A percentile compares a stretch with the other conserved stretches of the same genome.
Evolutionary conservation across 1,140 invertebrate species (phyloP).

Genomic region (Drosophila kohkoa): DNA sequence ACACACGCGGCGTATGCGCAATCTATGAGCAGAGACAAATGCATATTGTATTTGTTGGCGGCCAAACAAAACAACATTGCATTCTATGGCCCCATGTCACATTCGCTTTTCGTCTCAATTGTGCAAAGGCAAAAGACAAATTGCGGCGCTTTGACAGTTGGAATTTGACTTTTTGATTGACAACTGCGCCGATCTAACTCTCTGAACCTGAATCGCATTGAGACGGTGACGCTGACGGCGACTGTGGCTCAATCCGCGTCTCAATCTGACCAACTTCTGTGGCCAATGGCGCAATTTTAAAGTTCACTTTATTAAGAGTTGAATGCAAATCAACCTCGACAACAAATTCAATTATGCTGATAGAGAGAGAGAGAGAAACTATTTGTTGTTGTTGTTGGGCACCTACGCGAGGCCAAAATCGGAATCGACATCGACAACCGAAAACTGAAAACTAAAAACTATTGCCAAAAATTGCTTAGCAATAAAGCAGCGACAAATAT

Average conservation of each 20-base stretch:
- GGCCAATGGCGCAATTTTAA: constrained; percentile 48
- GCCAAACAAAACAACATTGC: constrained; percentile 26
- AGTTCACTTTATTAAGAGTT: constrained; percentile 54
- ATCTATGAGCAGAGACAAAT: constrained; percentile 39
- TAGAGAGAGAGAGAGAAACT: constrained; percentile 8
- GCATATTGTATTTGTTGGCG: constrained; percentile 18
- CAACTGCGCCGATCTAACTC: constrained; percentile 63
- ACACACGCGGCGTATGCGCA: constrained; percentile 74
- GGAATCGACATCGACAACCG: constrained; percentile 11
- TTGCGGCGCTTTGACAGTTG: constrained; percentile 75
- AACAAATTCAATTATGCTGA: constrained; percentile 76
- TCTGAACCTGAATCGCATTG: constrained; percentile 18
- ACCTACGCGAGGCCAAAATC: constrained; percentile 49
- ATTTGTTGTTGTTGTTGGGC: constrained; percentile 12
- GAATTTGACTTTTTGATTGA: constrained; percentile 83
- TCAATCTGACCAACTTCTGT: constrained; percentile 43
- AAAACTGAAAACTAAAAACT: constrained; percentile 39
- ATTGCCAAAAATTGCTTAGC: constrained; percentile 60
- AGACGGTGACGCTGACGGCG: background rate
- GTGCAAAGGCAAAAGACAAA: constrained; percentile 60
- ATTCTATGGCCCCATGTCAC: constrained; percentile 69
- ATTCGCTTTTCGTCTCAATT: constrained; percentile 81
- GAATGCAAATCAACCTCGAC: constrained; percentile 69
- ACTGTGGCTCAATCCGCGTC: background rate
- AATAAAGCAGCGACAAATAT: constrained; percentile 75